A percentile compares a stretch with the other conserved stretches of the same genome.
These are phyloP conservation scores for Rhinolophus sinicus DNA, from an alignment of 2,113 vertebrate species.

Conservation along the genomic window DNA sequence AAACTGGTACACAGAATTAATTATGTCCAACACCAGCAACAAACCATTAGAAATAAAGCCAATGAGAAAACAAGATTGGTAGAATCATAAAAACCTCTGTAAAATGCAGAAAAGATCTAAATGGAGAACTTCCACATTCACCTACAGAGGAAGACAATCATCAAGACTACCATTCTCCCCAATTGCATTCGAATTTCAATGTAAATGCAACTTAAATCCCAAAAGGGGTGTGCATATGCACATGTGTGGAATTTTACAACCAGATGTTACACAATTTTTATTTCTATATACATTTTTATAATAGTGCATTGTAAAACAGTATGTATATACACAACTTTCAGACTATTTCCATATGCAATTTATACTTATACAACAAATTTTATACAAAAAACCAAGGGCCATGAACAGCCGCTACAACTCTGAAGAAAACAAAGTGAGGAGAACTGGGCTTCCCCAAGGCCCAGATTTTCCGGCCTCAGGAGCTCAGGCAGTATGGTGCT, in stretches of 20 bases:
- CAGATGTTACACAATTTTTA: neutral
- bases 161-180: neutral
- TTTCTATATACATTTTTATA: neutral
- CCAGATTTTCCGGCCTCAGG: neutral
- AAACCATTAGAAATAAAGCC: neutral
- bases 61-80: neutral
- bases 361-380: neutral
- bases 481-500: neutral
- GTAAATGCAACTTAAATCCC: neutral
- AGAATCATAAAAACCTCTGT: neutral
- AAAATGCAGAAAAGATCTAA: neutral
- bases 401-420: neutral
- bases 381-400: neutral
- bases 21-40: neutral
- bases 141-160: neutral
- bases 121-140: neutral
- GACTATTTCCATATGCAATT: neutral
- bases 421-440: neutral
- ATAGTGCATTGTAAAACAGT: neutral
- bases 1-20: neutral
- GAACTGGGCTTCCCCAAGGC: rapidly evolving
- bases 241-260: too few species aligned
- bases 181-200: neutral
- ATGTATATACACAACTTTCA: neutral
- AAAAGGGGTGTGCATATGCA: too few species aligned